Evolutionary conservation across 2,888 invertebrate genomes (phyloP), one percentile per base, ranked within the genome.

Genomic region (Drosophila pegasa): DNA sequence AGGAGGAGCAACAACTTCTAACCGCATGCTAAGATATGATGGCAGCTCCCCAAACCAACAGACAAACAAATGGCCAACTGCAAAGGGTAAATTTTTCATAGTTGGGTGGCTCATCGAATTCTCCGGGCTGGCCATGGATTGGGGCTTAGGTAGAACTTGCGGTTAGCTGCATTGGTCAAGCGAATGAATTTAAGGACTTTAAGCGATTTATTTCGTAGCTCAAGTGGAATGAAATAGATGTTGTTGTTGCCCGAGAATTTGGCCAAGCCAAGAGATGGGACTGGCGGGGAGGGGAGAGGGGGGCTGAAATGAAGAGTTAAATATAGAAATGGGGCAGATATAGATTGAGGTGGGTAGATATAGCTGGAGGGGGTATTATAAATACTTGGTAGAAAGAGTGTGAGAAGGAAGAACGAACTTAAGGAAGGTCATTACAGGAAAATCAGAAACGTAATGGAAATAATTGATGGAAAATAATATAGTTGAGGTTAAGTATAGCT

Each of bases 51-150:
- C 27, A 45, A 25, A 45, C 80, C 74, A 71, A 77, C 76, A 75
- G 82, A 69, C 77, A 87, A 89, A 89, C 72, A 80, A 83, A 90
- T 86, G 90, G 81, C 72, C 69, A 75, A 72, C 78, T 80, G 75
- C 80, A 87, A 83, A 86, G 81, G 78, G 72, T 80, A 78, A 64
- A 87, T 89, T 87, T 90, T 89, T 89, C 90, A 89, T 86, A 73
- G 73, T 59, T 67, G 66, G 71, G 63, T 82, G 68, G 59, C 66
- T 66, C 47, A 60, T 70, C 76, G 56, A 62, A 61, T n/a, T 35
- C 16, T 45, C 25, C n/a, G 16, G 14, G 41, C 2, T 12, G 38
- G 18, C 38, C 14, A 29, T 27, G 29, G 35, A 33, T n/a, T 14
- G 31, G 40, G 10, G 29, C 4, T 14, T 9, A 12, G 31, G 48